These are phyloP conservation scores for Argyresthia goedartella DNA, from an alignment of 2,888 invertebrate genomes.

Conservation along the genomic window DNA sequence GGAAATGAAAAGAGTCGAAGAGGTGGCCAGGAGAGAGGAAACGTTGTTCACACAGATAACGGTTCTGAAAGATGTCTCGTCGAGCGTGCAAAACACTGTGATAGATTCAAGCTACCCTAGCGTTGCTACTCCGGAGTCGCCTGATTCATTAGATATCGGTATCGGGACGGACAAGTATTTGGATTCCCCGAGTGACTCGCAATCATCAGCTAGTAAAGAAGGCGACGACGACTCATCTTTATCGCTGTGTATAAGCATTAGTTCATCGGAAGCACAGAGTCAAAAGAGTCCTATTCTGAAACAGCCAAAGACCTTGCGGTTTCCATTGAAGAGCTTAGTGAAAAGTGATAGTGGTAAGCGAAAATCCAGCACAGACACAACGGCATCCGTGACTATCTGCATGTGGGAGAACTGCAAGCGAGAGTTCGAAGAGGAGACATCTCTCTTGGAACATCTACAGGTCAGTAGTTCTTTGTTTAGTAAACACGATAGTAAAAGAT, in stretches of 20 bases:
- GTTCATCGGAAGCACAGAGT: slow-evolving; percentile 43
- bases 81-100: slow-evolving; percentile 53
- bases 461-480: slow-evolving; percentile 39
- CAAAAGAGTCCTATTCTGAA: slow-evolving; percentile 83
- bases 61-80: slow-evolving; percentile 57
- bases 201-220: slow-evolving; percentile 59
- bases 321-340: slow-evolving; percentile 73
- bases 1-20: slow-evolving; percentile 42
- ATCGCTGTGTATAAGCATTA: slow-evolving; percentile 53
- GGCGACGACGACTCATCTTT: slow-evolving; percentile 60
- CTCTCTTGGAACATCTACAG: slow-evolving; percentile 90
- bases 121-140: slow-evolving; percentile 52
- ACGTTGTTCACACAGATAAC: slow-evolving; percentile 61
- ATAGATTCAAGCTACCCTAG: slow-evolving; percentile 57
- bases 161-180: slow-evolving; percentile 63
- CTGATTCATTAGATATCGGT: slow-evolving; percentile 57
- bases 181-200: slow-evolving; percentile 60
- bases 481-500: too few species aligned
- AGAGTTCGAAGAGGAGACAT: slow-evolving; percentile 83
- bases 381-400: slow-evolving; percentile 72
- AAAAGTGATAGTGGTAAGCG: slow-evolving; percentile 42
- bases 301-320: slow-evolving; percentile 85
- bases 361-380: slow-evolving; percentile 53
- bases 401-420: slow-evolving; percentile 87
- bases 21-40: slow-evolving; percentile 50